Conservation (phyloP, 92 coral and sea anemone species). For the Pocillopora meandrina region DNA sequence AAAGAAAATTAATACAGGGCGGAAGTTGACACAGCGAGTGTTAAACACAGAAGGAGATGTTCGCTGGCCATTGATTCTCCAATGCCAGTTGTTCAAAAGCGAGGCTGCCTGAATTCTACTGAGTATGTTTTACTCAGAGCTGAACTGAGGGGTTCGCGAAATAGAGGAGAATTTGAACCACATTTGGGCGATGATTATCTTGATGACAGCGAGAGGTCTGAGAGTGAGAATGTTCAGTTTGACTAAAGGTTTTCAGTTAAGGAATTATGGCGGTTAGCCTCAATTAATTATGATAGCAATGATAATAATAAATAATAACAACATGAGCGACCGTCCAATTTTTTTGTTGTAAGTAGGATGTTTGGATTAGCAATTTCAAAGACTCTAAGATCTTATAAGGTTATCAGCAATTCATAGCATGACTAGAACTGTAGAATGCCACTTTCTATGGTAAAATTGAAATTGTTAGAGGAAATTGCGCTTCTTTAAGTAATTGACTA, state of each 20-base stretch:
- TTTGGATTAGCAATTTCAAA: no score
- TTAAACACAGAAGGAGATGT: neutral
- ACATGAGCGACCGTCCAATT: no score
- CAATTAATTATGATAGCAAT: no score
- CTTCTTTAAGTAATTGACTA: no score
- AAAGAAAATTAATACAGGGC: neutral
- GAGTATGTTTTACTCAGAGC: neutral
- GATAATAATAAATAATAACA: no score
- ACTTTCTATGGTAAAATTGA: no score
- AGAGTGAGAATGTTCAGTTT: neutral
- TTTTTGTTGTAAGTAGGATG: no score
- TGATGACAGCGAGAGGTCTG: neutral
- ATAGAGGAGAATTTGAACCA: neutral
- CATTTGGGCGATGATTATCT: neutral
- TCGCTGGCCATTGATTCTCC: neutral
- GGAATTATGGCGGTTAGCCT: no score
- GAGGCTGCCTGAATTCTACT: neutral
- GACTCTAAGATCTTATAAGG: no score
- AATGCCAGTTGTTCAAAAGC: slow-evolving; percentile 12
- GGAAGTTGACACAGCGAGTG: neutral
- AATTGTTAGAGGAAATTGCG: no score
- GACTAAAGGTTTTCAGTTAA: neutral
- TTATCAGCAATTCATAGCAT: no score
- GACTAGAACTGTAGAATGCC: no score
- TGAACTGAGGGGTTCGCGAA: neutral